Percentiles rank a stretch among this genome's conserved stretches.
phyloP scores from a whole-genome alignment of 2,797 vertebrate species.

The Malacoraja senta region DNA sequence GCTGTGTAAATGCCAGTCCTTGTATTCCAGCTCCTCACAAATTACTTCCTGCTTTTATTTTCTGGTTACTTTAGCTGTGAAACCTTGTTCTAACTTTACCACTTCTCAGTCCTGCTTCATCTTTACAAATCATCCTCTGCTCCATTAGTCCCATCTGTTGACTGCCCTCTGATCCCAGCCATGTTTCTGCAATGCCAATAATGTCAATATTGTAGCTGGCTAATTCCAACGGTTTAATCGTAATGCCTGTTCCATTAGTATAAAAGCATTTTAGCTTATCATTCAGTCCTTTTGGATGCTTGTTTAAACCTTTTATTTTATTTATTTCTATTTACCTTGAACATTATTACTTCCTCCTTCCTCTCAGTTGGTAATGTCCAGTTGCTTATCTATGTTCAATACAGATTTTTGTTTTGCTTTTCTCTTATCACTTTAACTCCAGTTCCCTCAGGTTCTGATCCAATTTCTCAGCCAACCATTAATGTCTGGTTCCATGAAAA shows the following conservation, averaged over 20 bases:
- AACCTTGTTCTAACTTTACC: too few relatives aligned
- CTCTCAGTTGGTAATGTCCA: background rate
- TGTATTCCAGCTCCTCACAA: background rate
- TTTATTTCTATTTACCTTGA: constrained; percentile 15
- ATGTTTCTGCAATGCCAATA: constrained; percentile 20
- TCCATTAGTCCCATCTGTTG: constrained; percentile 25
- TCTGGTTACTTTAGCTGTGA: background rate
- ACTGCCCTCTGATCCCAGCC: background rate
- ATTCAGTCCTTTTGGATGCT: background rate
- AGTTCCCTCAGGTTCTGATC: background rate
- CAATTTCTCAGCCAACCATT: background rate
- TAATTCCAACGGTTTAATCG: constrained; percentile 32
- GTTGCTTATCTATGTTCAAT: background rate
- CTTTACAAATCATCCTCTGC: background rate
- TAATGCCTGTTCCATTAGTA: constrained; percentile 28
- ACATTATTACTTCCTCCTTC: constrained; percentile 26
- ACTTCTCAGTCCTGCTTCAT: background rate
- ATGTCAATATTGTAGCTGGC: constrained; percentile 16
- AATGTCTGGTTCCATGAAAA: too few relatives aligned
- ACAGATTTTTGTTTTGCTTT: background rate
- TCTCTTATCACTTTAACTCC: background rate
- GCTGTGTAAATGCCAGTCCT: background rate
- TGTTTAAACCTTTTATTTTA: constrained; percentile 34
- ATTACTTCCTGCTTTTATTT: background rate
- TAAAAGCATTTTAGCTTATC: constrained; percentile 32